phyloP scores from a whole-genome alignment of 2,113 vertebrate species.

The Helogale parvula region DNA sequence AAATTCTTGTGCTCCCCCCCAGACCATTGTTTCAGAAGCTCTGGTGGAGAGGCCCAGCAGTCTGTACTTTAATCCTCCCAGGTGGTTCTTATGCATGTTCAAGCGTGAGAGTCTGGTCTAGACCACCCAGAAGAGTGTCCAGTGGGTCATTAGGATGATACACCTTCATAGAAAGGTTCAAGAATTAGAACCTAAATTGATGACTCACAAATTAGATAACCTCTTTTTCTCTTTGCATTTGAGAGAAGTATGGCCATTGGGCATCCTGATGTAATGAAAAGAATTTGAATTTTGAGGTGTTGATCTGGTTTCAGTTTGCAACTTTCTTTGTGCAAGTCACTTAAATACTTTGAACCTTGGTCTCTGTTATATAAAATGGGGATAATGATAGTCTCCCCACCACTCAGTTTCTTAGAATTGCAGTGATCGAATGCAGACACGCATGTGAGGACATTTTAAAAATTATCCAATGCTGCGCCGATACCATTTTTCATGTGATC shows the following conservation, averaged over 20 bases:
- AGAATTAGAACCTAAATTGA: neutral
- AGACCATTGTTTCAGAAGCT: neutral
- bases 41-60: neutral
- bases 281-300: neutral
- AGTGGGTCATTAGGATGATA: neutral
- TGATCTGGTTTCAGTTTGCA: conserved; percentile 9
- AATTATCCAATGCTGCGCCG: neutral
- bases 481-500: conserved; percentile 9
- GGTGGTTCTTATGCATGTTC: neutral
- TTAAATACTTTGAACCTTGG: neutral
- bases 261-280: neutral
- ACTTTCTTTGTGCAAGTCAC: neutral
- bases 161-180: neutral
- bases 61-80: neutral
- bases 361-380: neutral
- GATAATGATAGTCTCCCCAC: neutral
- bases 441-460: neutral
- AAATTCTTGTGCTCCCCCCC: neutral
- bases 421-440: neutral
- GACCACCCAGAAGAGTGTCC: neutral
- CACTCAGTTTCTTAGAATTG: neutral
- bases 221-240: neutral
- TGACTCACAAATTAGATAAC: neutral
- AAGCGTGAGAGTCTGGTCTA: neutral
- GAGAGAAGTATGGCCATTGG: neutral